A percentile compares a stretch with the other conserved stretches of the same genome.
These are phyloP conservation scores for Rattus norvegicus DNA, from an alignment of 2,113 vertebrate species.

Conservation along the genomic window DNA sequence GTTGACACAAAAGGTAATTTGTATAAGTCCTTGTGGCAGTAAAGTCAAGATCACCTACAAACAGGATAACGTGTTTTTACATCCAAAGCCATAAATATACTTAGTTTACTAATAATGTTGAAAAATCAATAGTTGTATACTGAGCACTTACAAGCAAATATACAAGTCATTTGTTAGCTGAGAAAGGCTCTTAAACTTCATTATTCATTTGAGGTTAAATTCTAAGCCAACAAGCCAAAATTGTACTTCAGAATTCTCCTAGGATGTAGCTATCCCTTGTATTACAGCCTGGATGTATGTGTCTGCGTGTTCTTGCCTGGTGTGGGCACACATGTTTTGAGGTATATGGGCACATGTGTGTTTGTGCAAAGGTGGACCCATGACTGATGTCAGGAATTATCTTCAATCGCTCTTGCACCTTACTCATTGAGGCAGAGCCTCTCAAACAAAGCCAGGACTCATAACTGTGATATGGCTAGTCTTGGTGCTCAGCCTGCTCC, in stretches of 20 bases:
- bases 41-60: neutral
- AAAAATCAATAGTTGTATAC: neutral
- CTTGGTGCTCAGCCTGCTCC: neutral
- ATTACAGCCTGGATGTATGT: neutral
- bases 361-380: too few species aligned
- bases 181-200: slow-evolving; percentile 6
- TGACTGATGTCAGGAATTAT: neutral
- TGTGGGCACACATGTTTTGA: neutral
- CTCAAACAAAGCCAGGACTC: neutral
- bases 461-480: neutral
- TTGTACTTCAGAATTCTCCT: neutral
- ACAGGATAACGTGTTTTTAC: neutral
- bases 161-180: neutral
- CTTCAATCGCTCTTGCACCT: neutral
- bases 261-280: neutral
- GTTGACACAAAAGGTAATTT: slow-evolving; percentile 28
- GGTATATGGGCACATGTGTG: neutral
- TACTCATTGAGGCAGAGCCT: neutral
- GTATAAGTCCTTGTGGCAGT: neutral
- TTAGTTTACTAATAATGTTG: slow-evolving; percentile 16
- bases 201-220: neutral
- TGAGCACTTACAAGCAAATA: neutral
- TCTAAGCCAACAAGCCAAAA: neutral
- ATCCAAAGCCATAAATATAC: neutral
- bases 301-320: neutral